These are phyloP conservation scores for Chrysocyon brachyurus DNA, from an alignment of 2,797 vertebrate species.

Conservation along the genomic window DNA sequence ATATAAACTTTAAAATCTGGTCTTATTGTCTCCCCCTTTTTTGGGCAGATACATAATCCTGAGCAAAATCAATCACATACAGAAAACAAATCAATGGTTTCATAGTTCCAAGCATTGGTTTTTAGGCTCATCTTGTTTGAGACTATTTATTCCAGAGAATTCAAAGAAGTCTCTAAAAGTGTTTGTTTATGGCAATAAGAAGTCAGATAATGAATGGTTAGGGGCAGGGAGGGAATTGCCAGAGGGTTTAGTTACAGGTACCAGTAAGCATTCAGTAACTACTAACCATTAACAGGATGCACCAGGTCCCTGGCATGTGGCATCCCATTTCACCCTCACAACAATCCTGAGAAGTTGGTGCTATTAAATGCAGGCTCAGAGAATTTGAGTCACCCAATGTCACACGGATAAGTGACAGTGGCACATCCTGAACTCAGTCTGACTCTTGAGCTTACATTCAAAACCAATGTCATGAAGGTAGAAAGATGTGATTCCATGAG, in stretches of 20 bases:
- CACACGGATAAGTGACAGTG: not conserved
- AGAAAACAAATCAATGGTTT: conserved; percentile 46
- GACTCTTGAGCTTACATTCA: not conserved
- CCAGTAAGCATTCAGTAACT: not conserved
- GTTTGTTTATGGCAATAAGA: not conserved
- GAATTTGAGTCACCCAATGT: not conserved
- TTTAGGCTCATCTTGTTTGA: not conserved
- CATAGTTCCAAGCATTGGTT: not conserved
- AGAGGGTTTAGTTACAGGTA: not conserved
- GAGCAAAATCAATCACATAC: conserved; percentile 16
- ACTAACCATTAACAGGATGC: not conserved
- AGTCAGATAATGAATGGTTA: not conserved
- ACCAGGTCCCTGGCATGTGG: not conserved
- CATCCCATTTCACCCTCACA: not conserved
- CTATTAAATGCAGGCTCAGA: not conserved
- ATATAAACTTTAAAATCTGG: not conserved
- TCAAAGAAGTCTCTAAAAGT: conserved; percentile 29
- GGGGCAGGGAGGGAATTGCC: not conserved
- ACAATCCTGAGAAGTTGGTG: not conserved
- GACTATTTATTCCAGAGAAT: conserved; percentile 7
- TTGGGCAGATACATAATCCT: not conserved
- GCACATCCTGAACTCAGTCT: not conserved
- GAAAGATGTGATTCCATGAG: not conserved
- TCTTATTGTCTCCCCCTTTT: not conserved
- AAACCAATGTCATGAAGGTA: not conserved